Conservation (phyloP, 2,888 invertebrate genomes). For the Sipha maydis region DNA sequence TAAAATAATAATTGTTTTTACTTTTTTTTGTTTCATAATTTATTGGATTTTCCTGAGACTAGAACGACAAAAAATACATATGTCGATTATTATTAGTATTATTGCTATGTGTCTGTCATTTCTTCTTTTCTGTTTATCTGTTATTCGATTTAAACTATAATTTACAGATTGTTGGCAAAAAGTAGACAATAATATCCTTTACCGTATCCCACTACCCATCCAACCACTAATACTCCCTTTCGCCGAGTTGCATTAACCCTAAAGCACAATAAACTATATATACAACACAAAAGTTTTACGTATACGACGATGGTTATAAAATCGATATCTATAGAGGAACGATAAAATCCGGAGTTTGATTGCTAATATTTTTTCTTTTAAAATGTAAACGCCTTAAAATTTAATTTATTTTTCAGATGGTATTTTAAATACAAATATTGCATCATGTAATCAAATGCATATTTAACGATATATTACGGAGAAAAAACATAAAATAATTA, state of each 20-base stretch:
- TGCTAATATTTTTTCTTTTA: conserved; percentile 5
- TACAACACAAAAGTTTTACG: conserved; percentile 50
- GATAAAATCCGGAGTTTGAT: conserved; percentile 37
- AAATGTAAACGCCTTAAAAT: conserved; percentile 40
- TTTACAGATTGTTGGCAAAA: conserved; percentile 59
- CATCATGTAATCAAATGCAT: not conserved
- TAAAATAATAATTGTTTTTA: not conserved
- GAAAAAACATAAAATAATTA: not conserved
- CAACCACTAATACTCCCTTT: conserved; percentile 24
- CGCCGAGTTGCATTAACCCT: conserved; percentile 45
- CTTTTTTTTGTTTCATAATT: not conserved
- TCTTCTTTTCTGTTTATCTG: conserved; percentile 41
- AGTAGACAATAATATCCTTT: conserved; percentile 53
- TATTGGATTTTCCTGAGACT: not conserved
- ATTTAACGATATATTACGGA: not conserved
- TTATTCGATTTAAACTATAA: conserved; percentile 53
- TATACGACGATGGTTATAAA: conserved; percentile 43
- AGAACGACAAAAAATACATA: not conserved
- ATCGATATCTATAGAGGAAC: conserved; percentile 33
- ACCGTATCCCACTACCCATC: not conserved
- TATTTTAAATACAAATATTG: not conserved
- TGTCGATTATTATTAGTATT: conserved; percentile 8
- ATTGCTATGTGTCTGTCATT: not conserved
- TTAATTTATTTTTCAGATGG: conserved; percentile 25
- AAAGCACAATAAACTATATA: conserved; percentile 34